Base-by-base conservation (phyloP, 1,140 invertebrate genomes). In the Cepaea nemoralis region DNA sequence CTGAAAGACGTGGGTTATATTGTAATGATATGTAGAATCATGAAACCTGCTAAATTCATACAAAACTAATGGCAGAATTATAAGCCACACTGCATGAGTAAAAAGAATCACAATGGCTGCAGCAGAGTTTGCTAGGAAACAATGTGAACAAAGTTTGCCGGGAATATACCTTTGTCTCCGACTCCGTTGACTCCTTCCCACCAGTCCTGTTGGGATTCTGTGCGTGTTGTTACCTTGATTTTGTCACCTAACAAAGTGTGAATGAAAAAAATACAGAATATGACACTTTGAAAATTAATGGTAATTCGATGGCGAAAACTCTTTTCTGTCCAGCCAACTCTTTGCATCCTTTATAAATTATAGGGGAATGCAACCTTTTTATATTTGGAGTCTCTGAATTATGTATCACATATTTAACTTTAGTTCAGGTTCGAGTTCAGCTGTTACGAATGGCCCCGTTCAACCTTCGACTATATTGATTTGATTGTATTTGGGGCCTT, bases 131-230 rank as follows among this genome's bases (percentile, higher is more conserved):
- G 3, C 5, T 63, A 2, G 16, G 59, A 83, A 19, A 83, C 19
- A 5, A 85, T 48, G 66, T 69, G 63, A n/a, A 87, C 85, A 79
- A 82, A 89, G 71, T 89, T 89, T 1, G 88, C 88, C 55, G 88
- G 88, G 77, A 89, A 89, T 66, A 89, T 89, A 42, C 88, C 88
- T 37, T 76, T 63, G 14, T 77, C 80, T 10, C 85, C 86, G 1
- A 14, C 8, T 39, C 81, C 50, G n/a, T 80, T 59, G 6, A 37
- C 42, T 19, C 88, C 88, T 55, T 89, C 88, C 88, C 88, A 89
- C 88, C 88, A 89, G 71, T 89, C 88, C 70, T 86, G 50, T 42
- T 87, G 83, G 5, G 77, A 85, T 27, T 82, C 81, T 69, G 87
- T 88, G 42, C 77, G 66, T 48, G 85, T 86, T 69, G 85, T 73